Evolutionary conservation across 2,888 invertebrate genomes (phyloP).

Genomic region (Tricholauxania praeusta): DNA sequence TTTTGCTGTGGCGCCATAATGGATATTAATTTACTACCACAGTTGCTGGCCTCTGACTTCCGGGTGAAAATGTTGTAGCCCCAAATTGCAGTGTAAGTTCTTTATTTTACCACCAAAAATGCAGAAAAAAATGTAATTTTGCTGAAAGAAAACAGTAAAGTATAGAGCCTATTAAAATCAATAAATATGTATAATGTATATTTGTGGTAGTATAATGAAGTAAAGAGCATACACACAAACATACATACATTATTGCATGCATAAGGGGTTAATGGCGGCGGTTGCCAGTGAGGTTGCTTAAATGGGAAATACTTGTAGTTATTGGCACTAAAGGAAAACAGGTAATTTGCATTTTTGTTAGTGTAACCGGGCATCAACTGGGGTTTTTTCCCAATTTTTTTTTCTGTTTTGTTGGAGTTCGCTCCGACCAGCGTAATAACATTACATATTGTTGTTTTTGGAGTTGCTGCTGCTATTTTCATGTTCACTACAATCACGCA

Average conservation of each 20-base stretch:
- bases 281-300: not conserved
- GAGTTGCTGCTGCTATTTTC: not conserved
- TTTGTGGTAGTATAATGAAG: too few species aligned
- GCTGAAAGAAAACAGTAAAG: too few species aligned
- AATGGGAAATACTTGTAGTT: too few species aligned
- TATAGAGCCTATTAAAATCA: too few species aligned
- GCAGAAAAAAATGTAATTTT: not conserved
- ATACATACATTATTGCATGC: too few species aligned
- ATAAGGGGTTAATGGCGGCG: not conserved
- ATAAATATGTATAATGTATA: too few species aligned
- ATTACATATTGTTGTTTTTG: not conserved
- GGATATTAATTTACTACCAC: conserved; percentile 9
- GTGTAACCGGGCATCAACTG: not conserved
- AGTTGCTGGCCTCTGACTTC: conserved; percentile 2
- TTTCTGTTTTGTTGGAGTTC: not conserved
- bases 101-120: not conserved
- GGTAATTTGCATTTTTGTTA: conserved; percentile 32
- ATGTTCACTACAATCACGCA: conserved; percentile 15
- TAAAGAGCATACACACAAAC: too few species aligned
- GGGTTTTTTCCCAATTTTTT: not conserved
- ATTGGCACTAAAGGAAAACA: conserved; percentile 2
- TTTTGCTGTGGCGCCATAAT: conserved; percentile 64
- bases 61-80: not conserved
- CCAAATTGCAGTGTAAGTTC: not conserved
- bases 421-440: not conserved